Evolutionary conservation across 2,888 invertebrate species (phyloP), one percentile per base, ranked within the genome.

Genomic region (Eupithecia inturbata): DNA sequence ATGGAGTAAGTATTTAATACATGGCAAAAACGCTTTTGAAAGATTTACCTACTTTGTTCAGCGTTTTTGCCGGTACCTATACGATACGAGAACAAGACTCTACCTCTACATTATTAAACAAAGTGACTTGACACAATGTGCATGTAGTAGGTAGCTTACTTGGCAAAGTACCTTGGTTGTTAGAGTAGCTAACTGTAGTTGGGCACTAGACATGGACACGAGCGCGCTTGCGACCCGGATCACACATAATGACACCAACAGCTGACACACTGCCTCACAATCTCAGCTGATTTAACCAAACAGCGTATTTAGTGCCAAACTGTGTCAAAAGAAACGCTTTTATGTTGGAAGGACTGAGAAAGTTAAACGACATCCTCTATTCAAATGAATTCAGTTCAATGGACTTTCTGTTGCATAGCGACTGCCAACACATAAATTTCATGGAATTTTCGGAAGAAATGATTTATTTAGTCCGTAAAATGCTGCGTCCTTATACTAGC

Each of bases 161-260:
- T 64, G 22, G 22, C 22, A 36, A 60, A 36, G 36, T 66, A 39
- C 16, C 39, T 39, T 64, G n/a, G n/a, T n/a, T n/a, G 33, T 14
- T 14, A 39, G 33, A 63, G 39, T 68, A 49, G 26, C 36, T 74
- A 71, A 60, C 73, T 60, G 49, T 70, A 31, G 33, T 66, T 66
- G 39, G 66, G 22, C 26, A 39, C 26, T 39, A 64, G 31, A 49
- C 64, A 67, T 63, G 62, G 31, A 67, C 67, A 63, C 57, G 66
- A 39, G 26, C 45, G 73, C 41, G 81, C 78, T 22, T 68, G 75
- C 89, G 92, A 92, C 92, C 92, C 92, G 92, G 92, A 92, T 92
- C 89, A 87, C 88, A 86, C 89, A 88, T 85, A n/a, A 88, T 85
- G 86, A 86, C 88, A 85, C 86, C 82, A 76, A 53, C 70, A 78